A percentile compares a stretch with the other conserved stretches of the same genome.
Evolutionary conservation across 2,888 invertebrate species (phyloP).

Genomic region (Anthoptus insignis): DNA sequence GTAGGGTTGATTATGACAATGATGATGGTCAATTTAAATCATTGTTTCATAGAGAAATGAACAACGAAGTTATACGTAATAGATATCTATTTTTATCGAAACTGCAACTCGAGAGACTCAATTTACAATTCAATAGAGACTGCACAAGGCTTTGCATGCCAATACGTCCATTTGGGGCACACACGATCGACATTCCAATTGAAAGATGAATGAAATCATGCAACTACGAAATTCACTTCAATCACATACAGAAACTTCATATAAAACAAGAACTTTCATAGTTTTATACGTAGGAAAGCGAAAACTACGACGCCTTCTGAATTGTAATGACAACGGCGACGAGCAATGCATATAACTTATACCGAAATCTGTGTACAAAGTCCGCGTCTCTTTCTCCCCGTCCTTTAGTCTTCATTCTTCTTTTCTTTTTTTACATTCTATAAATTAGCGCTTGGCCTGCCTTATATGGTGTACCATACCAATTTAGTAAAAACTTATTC

Average conservation of each 20-base stretch:
- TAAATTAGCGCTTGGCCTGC: too few species aligned
- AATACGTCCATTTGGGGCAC: constrained; percentile 82
- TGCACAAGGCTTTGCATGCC: constrained; percentile 84
- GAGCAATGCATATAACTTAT: neutral
- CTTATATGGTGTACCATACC: too few species aligned
- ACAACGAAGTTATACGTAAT: constrained; percentile 11
- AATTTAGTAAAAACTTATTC: too few species aligned
- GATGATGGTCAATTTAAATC: too few species aligned
- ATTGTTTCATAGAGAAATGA: too few species aligned
- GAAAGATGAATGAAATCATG: constrained; percentile 83
- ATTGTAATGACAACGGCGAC: neutral
- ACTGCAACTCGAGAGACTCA: constrained; percentile 72
- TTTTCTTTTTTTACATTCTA: too few species aligned
- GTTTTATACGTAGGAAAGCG: constrained; percentile 15
- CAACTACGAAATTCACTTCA: constrained; percentile 65
- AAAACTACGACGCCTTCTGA: constrained; percentile 1
- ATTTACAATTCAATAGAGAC: constrained; percentile 85
- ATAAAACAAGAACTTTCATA: constrained; percentile 27
- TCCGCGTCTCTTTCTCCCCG: too few species aligned
- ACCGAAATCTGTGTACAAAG: neutral
- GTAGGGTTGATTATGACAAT: too few species aligned
- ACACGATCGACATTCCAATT: constrained; percentile 80
- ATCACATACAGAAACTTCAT: constrained; percentile 30
- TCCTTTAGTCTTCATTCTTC: too few species aligned
- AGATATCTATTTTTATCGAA: constrained; percentile 59